Conservation (phyloP, 2,797 vertebrate genomes). For the Sebastes oblongus region DNA sequence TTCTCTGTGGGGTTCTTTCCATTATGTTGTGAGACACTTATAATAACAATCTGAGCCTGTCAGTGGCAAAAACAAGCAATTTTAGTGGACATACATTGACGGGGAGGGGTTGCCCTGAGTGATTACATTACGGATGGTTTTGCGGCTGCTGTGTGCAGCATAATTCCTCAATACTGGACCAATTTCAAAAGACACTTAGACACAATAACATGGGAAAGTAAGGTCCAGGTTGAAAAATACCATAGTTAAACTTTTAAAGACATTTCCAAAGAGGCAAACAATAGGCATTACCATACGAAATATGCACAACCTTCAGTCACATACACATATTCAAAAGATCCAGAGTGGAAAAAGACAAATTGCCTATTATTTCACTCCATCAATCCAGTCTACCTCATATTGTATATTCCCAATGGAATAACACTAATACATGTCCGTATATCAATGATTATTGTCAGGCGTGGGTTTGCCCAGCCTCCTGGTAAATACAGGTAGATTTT, state of each 20-base stretch:
- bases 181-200: no score
- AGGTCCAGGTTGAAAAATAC: no score
- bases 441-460: slow-evolving; percentile 37
- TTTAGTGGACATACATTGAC: no score
- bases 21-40: no score
- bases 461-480: neutral
- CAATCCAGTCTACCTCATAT: neutral
- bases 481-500: slow-evolving; percentile 24
- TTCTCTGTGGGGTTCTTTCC: no score
- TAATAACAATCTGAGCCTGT: no score
- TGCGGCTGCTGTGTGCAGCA: no score
- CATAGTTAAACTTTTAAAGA: neutral
- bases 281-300: neutral
- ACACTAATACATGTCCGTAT: slow-evolving; percentile 38
- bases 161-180: no score
- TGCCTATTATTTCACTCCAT: slow-evolving; percentile 9
- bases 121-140: no score
- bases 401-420: neutral
- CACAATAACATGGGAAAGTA: no score
- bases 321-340: neutral
- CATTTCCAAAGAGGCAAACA: neutral
- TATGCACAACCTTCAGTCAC: neutral
- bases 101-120: no score
- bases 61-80: no score
- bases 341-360: slow-evolving; percentile 15